phyloP scores from a whole-genome alignment of 2,113 vertebrate genomes.

The Paradisaea rubra region DNA sequence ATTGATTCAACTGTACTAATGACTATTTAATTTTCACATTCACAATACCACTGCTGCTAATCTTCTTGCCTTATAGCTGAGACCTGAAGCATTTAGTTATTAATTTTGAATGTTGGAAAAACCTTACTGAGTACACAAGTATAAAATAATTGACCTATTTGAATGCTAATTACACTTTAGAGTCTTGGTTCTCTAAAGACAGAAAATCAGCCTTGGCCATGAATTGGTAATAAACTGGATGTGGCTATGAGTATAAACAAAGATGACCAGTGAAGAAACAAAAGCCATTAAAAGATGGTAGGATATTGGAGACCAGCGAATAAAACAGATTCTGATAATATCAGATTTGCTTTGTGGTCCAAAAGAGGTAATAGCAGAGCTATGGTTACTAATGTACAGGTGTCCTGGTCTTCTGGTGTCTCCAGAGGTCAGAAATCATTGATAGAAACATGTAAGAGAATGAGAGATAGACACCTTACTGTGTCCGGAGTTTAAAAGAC shows the following conservation, averaged over 20 bases:
- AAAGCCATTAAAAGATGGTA: not conserved
- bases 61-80: not conserved
- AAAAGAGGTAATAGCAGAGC: not conserved
- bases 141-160: not conserved
- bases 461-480: not conserved
- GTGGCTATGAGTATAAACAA: not conserved
- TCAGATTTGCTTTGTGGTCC: not conserved
- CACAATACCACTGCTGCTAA: not conserved
- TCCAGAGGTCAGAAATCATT: not conserved
- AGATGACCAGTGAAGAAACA: not conserved
- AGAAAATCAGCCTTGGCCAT: not conserved
- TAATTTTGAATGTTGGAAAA: not conserved
- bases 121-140: not conserved
- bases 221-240: not conserved
- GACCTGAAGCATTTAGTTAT: not conserved
- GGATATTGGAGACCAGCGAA: not conserved
- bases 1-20: not conserved
- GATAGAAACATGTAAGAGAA: not conserved
- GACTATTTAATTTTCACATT: not conserved
- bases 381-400: not conserved
- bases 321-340: not conserved
- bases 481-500: not conserved
- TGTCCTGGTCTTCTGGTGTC: not conserved
- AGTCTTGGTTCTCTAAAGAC: not conserved
- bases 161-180: not conserved